phyloP scores from a whole-genome alignment of 2,888 invertebrate genomes.

The Lasioglossum zephyrum region DNA sequence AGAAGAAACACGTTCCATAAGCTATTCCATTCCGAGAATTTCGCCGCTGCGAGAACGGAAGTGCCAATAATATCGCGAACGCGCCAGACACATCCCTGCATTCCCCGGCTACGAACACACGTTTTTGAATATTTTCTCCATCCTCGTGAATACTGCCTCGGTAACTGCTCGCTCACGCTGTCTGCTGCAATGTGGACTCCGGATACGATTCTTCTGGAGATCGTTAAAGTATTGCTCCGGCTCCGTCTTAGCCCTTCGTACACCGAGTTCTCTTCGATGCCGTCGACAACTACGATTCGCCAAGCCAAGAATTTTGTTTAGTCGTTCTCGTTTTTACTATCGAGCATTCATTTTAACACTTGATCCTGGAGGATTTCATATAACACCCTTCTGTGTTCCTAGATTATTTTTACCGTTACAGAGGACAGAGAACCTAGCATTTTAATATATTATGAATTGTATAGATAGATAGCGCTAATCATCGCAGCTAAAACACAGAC shows the following conservation, averaged over 20 bases:
- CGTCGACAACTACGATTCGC: background rate
- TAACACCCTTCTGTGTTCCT: too few relatives aligned
- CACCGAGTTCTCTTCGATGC: background rate
- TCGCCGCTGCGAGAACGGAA: conserved; percentile 18
- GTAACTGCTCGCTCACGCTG: background rate
- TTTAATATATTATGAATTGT: too few relatives aligned
- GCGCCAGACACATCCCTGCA: background rate
- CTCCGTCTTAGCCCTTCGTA: background rate
- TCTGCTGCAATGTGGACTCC: background rate
- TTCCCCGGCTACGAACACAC: background rate
- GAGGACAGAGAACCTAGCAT: too few relatives aligned
- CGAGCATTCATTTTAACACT: too few relatives aligned
- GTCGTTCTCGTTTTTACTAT: background rate
- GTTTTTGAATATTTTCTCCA: conserved; percentile 6
- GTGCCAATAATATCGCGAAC: conserved; percentile 40
- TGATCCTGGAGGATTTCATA: too few relatives aligned
- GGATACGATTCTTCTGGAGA: background rate
- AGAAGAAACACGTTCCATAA: conserved; percentile 41
- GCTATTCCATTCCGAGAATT: conserved; percentile 30
- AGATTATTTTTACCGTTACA: too few relatives aligned
- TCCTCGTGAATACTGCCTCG: background rate
- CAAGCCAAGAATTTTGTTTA: background rate
- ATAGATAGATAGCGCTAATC: background rate
- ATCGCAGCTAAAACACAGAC: background rate
- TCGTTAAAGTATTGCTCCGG: background rate